A percentile compares a stretch with the other conserved stretches of the same genome.
These are phyloP conservation scores for Amorpha juglandis DNA, from an alignment of 2,888 invertebrate species.

Conservation along the genomic window DNA sequence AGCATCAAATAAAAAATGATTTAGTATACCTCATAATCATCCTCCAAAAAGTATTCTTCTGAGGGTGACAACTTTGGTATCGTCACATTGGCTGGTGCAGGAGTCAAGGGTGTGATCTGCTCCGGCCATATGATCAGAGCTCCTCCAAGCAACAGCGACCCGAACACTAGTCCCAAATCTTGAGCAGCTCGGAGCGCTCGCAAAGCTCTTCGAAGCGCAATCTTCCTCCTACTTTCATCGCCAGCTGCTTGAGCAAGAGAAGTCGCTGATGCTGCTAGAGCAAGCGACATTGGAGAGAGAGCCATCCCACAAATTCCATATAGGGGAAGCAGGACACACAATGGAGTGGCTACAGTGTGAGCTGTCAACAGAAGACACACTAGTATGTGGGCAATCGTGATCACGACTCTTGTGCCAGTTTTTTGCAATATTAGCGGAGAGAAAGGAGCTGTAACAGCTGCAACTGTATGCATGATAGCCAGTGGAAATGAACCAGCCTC, in stretches of 20 bases:
- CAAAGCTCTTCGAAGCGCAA: constrained; percentile 69
- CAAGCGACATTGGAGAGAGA: constrained; percentile 84
- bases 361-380: constrained; percentile 85
- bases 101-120: constrained; percentile 71
- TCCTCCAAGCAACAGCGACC: constrained; percentile 69
- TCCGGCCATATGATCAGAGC: constrained; percentile 81
- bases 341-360: constrained; percentile 77
- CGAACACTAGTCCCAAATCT: constrained; percentile 73
- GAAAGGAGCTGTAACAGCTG: constrained; percentile 83
- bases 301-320: constrained; percentile 82
- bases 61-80: constrained; percentile 69
- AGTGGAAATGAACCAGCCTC: constrained; percentile 86
- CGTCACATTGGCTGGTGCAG: constrained; percentile 62
- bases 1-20: too few relatives aligned
- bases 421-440: constrained; percentile 75
- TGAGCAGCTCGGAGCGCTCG: constrained; percentile 76
- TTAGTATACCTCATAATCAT: constrained; percentile 79
- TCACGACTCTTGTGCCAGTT: constrained; percentile 66
- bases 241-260: constrained; percentile 82
- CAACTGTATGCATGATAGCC: constrained; percentile 85
- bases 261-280: constrained; percentile 84
- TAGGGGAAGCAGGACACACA: constrained; percentile 65
- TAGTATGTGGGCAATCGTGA: constrained; percentile 79
- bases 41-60: constrained; percentile 83
- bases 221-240: constrained; percentile 69